Conservation (phyloP, 2,113 vertebrate genomes). For the Engystomops pustulosus region DNA sequence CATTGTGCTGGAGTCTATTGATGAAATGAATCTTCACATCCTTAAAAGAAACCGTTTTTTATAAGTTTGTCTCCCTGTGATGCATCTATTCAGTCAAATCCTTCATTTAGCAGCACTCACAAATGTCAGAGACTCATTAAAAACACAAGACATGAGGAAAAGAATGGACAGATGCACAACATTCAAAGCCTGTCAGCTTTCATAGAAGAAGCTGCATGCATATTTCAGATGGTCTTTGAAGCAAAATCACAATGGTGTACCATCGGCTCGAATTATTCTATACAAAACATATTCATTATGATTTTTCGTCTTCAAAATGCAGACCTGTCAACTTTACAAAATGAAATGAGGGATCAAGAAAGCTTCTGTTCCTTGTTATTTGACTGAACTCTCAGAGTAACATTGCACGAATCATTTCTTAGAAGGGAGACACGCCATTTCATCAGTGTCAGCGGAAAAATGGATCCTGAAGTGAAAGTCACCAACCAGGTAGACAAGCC, state of each 20-base stretch:
- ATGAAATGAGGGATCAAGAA: constrained; percentile 55
- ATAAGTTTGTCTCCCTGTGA: constrained; percentile 34
- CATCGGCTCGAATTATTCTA: constrained; percentile 56
- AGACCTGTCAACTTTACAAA: constrained; percentile 54
- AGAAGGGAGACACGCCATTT: constrained; percentile 39
- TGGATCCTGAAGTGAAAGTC: background rate
- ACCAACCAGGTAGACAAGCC: background rate
- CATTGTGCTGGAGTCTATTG: constrained; percentile 18
- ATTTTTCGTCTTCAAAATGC: constrained; percentile 55
- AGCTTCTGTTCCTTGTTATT: constrained; percentile 50
- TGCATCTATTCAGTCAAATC: constrained; percentile 50
- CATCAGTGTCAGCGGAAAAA: constrained; percentile 37
- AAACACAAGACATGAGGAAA: constrained; percentile 48
- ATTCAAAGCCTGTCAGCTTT: constrained; percentile 52
- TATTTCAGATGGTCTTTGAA: constrained; percentile 58
- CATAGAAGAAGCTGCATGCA: constrained; percentile 57
- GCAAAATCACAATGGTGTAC: constrained; percentile 57
- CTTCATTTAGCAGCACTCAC: constrained; percentile 55
- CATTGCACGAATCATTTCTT: constrained; percentile 31
- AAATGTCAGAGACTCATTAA: constrained; percentile 58
- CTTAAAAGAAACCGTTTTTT: background rate
- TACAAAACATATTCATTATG: constrained; percentile 59
- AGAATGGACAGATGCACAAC: constrained; percentile 56
- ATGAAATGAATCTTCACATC: background rate
- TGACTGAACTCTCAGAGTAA: constrained; percentile 31